Percentiles rank a stretch among this genome's conserved stretches.
Conservation (phyloP, 2,888 invertebrate genomes). For the Teleiodes luculella region DNA sequence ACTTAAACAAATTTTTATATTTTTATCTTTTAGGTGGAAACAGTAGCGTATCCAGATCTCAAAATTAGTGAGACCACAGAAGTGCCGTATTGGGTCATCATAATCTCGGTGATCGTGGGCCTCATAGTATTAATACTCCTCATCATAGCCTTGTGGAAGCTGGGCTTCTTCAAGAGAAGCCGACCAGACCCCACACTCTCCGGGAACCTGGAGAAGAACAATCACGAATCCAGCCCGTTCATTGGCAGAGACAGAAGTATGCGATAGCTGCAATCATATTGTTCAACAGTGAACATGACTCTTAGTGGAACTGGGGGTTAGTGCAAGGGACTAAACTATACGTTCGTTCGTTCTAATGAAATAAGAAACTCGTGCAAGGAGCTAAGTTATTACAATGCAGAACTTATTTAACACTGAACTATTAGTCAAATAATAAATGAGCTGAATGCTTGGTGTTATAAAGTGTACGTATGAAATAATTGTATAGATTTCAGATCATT, state of each 20-base stretch:
- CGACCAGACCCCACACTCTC: conserved; percentile 90
- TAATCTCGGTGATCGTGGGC: conserved; percentile 90
- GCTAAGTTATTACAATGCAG: conserved; percentile 13
- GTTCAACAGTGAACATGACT: conserved; percentile 25
- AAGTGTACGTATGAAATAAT: conserved; percentile 4
- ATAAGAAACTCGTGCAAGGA: background rate
- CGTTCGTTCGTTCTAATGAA: background rate
- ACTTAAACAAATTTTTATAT: background rate
- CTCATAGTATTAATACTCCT: conserved; percentile 89
- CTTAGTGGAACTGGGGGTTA: conserved; percentile 1
- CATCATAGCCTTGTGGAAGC: conserved; percentile 90
- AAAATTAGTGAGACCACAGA: conserved; percentile 85
- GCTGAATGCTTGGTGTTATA: conserved; percentile 10
- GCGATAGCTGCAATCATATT: conserved; percentile 58
- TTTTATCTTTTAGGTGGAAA: conserved; percentile 81
- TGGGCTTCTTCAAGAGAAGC: conserved; percentile 93
- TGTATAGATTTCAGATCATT: conserved; percentile 3
- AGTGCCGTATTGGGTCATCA: conserved; percentile 92
- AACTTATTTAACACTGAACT: background rate
- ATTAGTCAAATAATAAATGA: background rate
- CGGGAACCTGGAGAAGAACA: conserved; percentile 87
- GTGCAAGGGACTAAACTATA: background rate
- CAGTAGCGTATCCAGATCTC: conserved; percentile 90
- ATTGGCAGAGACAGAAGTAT: conserved; percentile 67
- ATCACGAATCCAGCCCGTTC: conserved; percentile 83